Conservation (phyloP, 2,888 invertebrate species). For the Orchesella flavescens region DNA sequence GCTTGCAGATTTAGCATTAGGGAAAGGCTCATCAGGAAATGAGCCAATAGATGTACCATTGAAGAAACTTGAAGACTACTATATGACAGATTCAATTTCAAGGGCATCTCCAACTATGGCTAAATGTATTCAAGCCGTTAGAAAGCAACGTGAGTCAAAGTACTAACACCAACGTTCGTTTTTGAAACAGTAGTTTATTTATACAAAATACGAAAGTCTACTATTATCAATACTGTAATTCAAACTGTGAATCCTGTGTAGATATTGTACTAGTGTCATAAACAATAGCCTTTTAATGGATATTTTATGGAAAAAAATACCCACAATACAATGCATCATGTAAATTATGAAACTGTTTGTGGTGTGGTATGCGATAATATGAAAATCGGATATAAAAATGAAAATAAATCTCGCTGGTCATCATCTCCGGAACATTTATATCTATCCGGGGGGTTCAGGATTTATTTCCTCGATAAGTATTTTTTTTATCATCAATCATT, state of each 20-base stretch:
- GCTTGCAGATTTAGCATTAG: constrained; percentile 78
- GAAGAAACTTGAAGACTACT: constrained; percentile 83
- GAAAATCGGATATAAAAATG: neutral
- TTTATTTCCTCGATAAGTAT: constrained; percentile 9
- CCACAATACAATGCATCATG: neutral
- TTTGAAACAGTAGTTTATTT: constrained; percentile 15
- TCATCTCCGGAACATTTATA: neutral
- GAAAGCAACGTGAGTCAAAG: constrained; percentile 79
- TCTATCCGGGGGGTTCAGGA: neutral
- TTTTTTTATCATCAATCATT: neutral
- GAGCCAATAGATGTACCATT: constrained; percentile 82
- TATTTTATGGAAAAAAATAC: neutral
- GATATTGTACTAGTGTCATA: constrained; percentile 21
- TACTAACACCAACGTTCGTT: constrained; percentile 73
- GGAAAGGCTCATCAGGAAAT: constrained; percentile 72
- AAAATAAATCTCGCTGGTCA: constrained; percentile 19
- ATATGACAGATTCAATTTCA: constrained; percentile 96
- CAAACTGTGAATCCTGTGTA: constrained; percentile 29
- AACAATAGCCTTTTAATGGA: constrained; percentile 1
- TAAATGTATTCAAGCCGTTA: constrained; percentile 93
- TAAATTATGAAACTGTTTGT: constrained; percentile 4
- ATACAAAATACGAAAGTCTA: constrained; percentile 18
- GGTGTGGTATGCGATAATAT: neutral
- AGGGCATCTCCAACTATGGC: constrained; percentile 99
- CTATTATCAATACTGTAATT: neutral